These are phyloP conservation scores for Smutsia gigantea DNA, from an alignment of 2,797 vertebrate genomes.

Conservation along the genomic window DNA sequence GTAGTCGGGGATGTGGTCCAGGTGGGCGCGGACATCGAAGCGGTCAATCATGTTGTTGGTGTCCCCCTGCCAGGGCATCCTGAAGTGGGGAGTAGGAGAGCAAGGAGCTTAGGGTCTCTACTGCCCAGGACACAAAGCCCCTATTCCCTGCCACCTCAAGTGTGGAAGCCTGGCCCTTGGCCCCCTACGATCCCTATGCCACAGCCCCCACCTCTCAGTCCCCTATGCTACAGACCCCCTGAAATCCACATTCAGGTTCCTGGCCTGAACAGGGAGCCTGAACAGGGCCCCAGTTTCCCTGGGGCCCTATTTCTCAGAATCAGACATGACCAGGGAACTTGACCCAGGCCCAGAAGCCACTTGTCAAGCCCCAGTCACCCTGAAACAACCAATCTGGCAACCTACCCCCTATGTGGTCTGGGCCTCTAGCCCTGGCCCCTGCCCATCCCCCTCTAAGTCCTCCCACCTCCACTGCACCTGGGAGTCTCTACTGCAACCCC, in stretches of 20 bases:
- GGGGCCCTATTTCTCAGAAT: background rate
- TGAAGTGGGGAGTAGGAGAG: conserved; percentile 63
- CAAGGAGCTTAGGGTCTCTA: background rate
- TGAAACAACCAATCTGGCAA: background rate
- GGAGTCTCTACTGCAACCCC: background rate
- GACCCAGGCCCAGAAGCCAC: background rate
- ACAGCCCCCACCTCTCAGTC: background rate
- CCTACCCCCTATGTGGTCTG: background rate
- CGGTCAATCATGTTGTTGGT: conserved; percentile 98
- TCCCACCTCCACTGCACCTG: background rate
- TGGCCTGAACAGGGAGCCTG: background rate
- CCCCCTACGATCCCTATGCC: background rate
- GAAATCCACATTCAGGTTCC: background rate
- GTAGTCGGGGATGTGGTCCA: conserved; percentile 96
- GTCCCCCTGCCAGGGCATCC: conserved; percentile 99
- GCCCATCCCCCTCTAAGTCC: background rate
- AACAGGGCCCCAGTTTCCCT: background rate
- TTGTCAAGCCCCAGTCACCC: background rate
- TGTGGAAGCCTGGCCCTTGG: background rate
- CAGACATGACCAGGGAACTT: background rate
- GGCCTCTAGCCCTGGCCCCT: background rate
- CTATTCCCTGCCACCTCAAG: background rate
- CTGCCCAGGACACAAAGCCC: background rate
- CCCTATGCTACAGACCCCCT: background rate
- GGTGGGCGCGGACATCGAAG: conserved; percentile 96